Percentiles rank a stretch among this genome's conserved stretches.
Conservation (phyloP, 2,888 invertebrate genomes). For the Lumbricus terrestris region DNA sequence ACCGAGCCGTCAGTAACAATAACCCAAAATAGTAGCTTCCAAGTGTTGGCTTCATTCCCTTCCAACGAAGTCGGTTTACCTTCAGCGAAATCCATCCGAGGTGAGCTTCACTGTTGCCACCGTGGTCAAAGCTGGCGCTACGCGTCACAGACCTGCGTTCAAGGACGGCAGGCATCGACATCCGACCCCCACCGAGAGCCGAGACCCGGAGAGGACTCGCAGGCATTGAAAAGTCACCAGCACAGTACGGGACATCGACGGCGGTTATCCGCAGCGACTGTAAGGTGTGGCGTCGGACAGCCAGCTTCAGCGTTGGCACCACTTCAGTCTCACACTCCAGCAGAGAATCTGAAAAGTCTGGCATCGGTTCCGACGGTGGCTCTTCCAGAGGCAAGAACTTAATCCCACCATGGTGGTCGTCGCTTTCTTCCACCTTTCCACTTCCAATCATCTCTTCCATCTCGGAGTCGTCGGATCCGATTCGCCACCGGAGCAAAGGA, state of each 20-base stretch:
- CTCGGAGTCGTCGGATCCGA: background rate
- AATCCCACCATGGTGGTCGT: too few relatives aligned
- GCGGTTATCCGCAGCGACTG: background rate
- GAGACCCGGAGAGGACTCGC: background rate
- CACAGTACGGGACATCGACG: background rate
- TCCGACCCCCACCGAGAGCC: background rate
- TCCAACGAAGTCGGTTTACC: background rate
- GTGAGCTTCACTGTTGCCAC: background rate
- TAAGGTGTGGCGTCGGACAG: background rate
- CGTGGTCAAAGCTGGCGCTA: background rate
- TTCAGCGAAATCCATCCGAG: background rate
- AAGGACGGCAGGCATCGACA: background rate
- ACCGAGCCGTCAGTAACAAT: too few relatives aligned
- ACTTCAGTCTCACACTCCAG: too few relatives aligned
- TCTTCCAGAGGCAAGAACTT: background rate
- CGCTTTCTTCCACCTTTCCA: too few relatives aligned
- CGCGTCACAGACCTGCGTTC: background rate
- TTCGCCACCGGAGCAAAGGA: background rate
- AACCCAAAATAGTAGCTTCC: too few relatives aligned
- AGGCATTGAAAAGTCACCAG: background rate
- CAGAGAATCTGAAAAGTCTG: background rate
- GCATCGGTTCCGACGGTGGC: too few relatives aligned
- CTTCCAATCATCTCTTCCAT: background rate
- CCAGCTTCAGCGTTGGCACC: background rate
- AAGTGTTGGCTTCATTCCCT: too few relatives aligned